Conservation (phyloP, 2,113 vertebrate genomes). For the Stegostoma tigrinum region DNA sequence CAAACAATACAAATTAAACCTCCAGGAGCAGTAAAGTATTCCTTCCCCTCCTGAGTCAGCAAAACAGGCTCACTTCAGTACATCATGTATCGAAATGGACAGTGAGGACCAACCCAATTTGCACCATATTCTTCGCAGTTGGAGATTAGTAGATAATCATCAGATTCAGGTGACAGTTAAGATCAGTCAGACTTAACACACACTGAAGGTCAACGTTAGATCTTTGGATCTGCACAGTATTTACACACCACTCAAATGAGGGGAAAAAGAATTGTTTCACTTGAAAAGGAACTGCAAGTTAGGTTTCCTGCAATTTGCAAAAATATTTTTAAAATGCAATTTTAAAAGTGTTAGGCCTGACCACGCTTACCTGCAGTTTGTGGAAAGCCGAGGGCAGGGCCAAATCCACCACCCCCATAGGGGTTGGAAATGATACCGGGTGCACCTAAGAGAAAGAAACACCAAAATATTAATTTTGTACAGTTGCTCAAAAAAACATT, state of each 20-base stretch:
- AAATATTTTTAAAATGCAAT: background rate
- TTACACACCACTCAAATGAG: background rate
- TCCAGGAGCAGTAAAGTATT: background rate
- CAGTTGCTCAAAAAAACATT: background rate
- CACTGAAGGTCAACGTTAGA: background rate
- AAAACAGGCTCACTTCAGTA: background rate
- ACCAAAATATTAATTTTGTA: background rate
- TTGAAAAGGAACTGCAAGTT: background rate
- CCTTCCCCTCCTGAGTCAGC: background rate
- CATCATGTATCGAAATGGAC: background rate
- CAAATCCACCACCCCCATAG: slow-evolving; percentile 59
- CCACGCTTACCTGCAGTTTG: slow-evolving; percentile 56
- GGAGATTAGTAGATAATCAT: background rate
- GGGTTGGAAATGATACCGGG: slow-evolving; percentile 57
- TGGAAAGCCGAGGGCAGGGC: slow-evolving; percentile 54
- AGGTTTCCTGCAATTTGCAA: background rate
- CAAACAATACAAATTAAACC: background rate
- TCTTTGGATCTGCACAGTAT: background rate
- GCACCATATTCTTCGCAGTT: background rate
- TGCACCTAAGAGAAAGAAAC: slow-evolving; percentile 50
- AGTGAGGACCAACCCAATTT: background rate
- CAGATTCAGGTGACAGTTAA: background rate
- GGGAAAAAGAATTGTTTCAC: no score
- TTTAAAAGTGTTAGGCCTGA: background rate
- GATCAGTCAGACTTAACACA: background rate